Base-by-base conservation (phyloP, 2,797 vertebrate genomes). In the Paratrypauchen microcephalus region DNA sequence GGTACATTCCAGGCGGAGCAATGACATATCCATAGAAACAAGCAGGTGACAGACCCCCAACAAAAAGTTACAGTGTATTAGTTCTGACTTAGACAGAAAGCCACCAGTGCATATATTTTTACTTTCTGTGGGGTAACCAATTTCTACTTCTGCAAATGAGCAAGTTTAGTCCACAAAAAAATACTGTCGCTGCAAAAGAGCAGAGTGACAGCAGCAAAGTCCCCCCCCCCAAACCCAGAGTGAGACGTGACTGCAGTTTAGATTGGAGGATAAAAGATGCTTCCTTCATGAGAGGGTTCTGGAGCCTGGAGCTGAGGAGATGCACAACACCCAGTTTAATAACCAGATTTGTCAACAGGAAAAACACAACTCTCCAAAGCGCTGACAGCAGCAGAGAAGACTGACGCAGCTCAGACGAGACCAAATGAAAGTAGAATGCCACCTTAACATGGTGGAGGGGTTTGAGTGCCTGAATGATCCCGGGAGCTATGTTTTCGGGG, bases 301-400 rank as follows among this genome's bases (percentile, higher is more conserved):
- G 52, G 52, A 0, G 48, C 59, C 39, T 4, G 24, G 19, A 73
- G 78, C 66, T 71, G 70, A 74, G 72, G 76, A 85, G 73, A 70
- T 55, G 60, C 78, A 72, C 41, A 84, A 56, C 68, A 78, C 76
- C 69, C 83, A 79, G 72, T 71, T 82, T 87, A 87, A 89, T 60
- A 73, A 71, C 71, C 36, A 65, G 56, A 70, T 86, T 85, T 88
- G 77, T 83, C 82, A 78, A 47, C 74, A 82, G 76, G 67, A 76
- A 82, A 75, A 83, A 83, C 67, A 74, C 67, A 83, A 89, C 88
- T 88, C 83, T 88, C 57, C 70, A 72, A 4, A 2, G 63, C 83
- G 88, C 86, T 86, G 39, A 84, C 65, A 15, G 74, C 85, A 85
- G 87, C 81, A 79, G 21, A 58, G 78, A 18, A 61, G 78, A 79